These are phyloP conservation scores for Napeogenes sylphis DNA, from an alignment of 2,888 invertebrate species.

Conservation along the genomic window DNA sequence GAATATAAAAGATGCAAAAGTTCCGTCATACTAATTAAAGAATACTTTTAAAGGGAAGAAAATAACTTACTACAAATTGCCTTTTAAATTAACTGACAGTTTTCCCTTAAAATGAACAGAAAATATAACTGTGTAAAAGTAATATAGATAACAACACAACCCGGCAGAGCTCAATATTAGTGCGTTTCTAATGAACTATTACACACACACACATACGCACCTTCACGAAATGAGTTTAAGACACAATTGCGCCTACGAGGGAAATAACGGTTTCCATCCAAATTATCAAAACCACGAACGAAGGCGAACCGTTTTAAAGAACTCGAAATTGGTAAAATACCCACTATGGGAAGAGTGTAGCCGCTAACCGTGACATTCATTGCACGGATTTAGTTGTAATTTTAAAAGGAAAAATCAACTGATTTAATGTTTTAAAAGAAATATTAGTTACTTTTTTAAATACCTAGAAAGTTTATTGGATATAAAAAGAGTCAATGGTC, in stretches of 20 bases:
- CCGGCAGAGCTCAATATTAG: constrained; percentile 5
- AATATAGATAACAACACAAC: constrained; percentile 1
- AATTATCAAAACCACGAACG: constrained; percentile 62
- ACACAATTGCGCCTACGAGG: constrained; percentile 42
- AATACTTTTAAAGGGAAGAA: neutral
- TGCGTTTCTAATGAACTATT: constrained; percentile 18
- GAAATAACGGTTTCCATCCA: constrained; percentile 60
- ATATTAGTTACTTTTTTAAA: too few relatives aligned
- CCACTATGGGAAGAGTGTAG: constrained; percentile 40
- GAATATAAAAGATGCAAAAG: neutral
- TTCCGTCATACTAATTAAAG: neutral
- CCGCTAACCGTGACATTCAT: constrained; percentile 46
- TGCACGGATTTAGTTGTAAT: neutral
- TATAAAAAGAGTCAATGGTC: too few relatives aligned
- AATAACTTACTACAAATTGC: neutral
- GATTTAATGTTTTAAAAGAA: too few relatives aligned
- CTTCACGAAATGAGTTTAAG: constrained; percentile 16
- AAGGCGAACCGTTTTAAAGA: constrained; percentile 53
- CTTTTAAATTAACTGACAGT: constrained; percentile 2
- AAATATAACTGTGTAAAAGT: neutral
- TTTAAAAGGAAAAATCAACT: too few relatives aligned
- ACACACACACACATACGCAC: constrained; percentile 10
- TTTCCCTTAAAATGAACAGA: neutral
- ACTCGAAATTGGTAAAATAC: constrained; percentile 51
- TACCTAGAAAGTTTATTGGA: too few relatives aligned